These are phyloP conservation scores for Rhea pennata DNA, from an alignment of 2,113 vertebrate species.

Conservation along the genomic window DNA sequence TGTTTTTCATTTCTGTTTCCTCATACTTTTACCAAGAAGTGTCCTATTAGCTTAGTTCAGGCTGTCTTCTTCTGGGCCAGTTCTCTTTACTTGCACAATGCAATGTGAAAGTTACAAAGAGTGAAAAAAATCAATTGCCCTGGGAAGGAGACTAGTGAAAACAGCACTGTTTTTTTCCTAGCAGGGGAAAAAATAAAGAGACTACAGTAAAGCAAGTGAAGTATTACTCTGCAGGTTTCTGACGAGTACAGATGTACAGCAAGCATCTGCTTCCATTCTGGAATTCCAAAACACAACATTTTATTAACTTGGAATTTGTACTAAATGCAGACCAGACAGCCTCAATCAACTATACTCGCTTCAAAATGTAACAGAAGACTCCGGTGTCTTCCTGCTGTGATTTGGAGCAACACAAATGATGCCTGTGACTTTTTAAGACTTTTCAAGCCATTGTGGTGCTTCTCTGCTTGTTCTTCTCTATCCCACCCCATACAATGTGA, in stretches of 20 bases:
- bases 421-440: neutral
- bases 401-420: neutral
- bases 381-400: neutral
- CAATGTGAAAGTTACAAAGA: neutral
- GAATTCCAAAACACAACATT: neutral
- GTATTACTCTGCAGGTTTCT: neutral
- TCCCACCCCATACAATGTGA: neutral
- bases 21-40: neutral
- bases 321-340: neutral
- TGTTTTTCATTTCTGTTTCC: neutral
- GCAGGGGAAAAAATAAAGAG: neutral
- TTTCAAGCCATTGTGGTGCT: neutral
- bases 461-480: neutral
- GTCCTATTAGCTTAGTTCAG: neutral
- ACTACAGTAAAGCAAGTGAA: neutral
- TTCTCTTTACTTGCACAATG: neutral
- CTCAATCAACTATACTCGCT: neutral
- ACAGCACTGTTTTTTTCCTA: neutral
- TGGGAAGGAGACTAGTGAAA: neutral
- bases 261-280: neutral
- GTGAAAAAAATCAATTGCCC: neutral
- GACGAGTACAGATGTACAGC: neutral
- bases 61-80: neutral
- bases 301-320: neutral
- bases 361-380: neutral